Percentiles rank a stretch among this genome's conserved stretches.
Conservation (phyloP, 2,113 vertebrate species). For the Polypterus bichir region DNA sequence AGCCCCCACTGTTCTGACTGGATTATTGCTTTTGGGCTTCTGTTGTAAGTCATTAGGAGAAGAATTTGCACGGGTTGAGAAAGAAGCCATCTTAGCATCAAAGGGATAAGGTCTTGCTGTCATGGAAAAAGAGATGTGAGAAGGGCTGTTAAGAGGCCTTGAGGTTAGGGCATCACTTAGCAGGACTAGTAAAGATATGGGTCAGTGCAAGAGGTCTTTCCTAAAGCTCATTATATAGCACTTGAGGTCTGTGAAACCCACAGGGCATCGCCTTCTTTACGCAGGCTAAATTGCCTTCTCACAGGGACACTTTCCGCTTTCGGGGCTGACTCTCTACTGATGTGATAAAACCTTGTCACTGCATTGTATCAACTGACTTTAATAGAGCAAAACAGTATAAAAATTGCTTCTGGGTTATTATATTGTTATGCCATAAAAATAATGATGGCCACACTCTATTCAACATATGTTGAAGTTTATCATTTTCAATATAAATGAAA, state of each 20-base stretch:
- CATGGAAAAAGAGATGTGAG: not conserved
- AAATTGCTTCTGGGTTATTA: too few species aligned
- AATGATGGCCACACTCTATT: too few species aligned
- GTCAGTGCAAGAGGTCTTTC: not conserved
- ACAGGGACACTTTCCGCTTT: not conserved
- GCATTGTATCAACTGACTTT: too few species aligned
- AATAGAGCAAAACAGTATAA: too few species aligned
- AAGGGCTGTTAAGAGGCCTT: not conserved
- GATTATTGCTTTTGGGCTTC: not conserved
- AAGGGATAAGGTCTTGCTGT: not conserved
- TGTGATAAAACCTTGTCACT: too few species aligned
- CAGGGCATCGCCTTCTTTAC: not conserved
- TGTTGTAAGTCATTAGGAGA: slow-evolving; percentile 2
- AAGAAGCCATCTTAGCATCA: not conserved
- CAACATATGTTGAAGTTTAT: too few species aligned
- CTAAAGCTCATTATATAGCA: not conserved
- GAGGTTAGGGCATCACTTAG: not conserved
- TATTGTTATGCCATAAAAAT: too few species aligned
- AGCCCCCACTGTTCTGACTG: too few species aligned
- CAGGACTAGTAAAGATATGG: not conserved
- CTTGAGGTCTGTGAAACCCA: not conserved
- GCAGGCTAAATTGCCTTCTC: not conserved
- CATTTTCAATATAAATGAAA: too few species aligned
- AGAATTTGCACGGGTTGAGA: not conserved
- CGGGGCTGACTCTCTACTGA: too few species aligned